Evolutionary conservation across 2,888 invertebrate genomes (phyloP).

Genomic region (Smittia aterrima): DNA sequence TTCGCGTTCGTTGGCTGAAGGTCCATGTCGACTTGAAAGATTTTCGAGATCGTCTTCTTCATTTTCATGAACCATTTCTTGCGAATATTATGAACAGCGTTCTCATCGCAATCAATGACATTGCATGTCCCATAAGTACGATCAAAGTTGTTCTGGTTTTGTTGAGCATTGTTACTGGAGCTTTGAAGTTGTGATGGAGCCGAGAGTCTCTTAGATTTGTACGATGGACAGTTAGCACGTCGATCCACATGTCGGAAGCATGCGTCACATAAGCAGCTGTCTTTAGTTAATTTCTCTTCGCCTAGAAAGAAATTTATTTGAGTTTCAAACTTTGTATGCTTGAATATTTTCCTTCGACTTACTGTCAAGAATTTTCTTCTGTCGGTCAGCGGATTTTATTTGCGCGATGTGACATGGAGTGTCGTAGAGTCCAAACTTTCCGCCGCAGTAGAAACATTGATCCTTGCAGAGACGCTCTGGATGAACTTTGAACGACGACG

Average conservation of each 20-base stretch:
- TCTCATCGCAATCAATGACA: slow-evolving; percentile 61
- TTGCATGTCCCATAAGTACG: slow-evolving; percentile 56
- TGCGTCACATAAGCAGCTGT: slow-evolving; percentile 83
- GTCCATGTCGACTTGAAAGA: slow-evolving; percentile 63
- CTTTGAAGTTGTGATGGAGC: slow-evolving; percentile 47
- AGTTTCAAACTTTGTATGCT: not conserved
- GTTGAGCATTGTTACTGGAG: not conserved
- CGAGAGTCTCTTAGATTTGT: slow-evolving; percentile 55
- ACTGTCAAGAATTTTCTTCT: slow-evolving; percentile 76
- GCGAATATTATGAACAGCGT: slow-evolving; percentile 64
- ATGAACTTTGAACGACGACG: slow-evolving; percentile 83
- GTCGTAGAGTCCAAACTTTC: slow-evolving; percentile 81
- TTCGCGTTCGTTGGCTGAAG: slow-evolving; percentile 57
- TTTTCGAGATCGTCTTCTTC: slow-evolving; percentile 65
- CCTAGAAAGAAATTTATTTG: slow-evolving; percentile 53
- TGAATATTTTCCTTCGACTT: slow-evolving; percentile 49
- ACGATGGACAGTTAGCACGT: slow-evolving; percentile 71
- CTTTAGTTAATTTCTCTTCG: slow-evolving; percentile 77
- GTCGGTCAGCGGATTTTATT: slow-evolving; percentile 77
- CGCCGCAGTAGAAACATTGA: slow-evolving; percentile 83
- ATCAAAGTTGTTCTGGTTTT: slow-evolving; percentile 25
- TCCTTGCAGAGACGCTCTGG: slow-evolving; percentile 78
- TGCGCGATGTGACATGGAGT: slow-evolving; percentile 86
- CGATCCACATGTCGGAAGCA: slow-evolving; percentile 84
- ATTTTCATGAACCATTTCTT: slow-evolving; percentile 73